A percentile compares a stretch with the other conserved stretches of the same genome.
phyloP scores from a whole-genome alignment of 2,797 vertebrate genomes.

The Enteromius mattozi region DNA sequence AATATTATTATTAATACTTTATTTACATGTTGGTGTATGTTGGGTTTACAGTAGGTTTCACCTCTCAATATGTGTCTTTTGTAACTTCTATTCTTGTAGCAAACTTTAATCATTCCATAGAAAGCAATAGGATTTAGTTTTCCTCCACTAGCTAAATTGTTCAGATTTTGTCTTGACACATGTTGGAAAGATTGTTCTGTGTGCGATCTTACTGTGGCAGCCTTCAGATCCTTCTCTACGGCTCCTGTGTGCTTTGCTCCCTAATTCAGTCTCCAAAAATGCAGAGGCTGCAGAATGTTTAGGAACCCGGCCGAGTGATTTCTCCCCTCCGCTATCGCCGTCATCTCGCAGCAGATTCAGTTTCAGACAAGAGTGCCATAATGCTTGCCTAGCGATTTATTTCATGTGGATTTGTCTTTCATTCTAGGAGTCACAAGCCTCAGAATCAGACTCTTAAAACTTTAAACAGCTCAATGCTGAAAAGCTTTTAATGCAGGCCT shows the following conservation, averaged over 20 bases:
- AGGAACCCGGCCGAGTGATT: constrained; percentile 38
- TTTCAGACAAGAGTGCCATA: constrained; percentile 30
- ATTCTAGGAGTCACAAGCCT: constrained; percentile 19
- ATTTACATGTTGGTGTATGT: background rate
- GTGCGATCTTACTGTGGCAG: constrained; percentile 58
- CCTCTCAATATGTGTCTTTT: background rate
- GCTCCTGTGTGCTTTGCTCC: constrained; percentile 51
- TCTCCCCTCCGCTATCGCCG: background rate
- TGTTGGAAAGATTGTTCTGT: constrained; percentile 21
- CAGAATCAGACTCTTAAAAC: constrained; percentile 40
- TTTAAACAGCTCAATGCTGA: constrained; percentile 26
- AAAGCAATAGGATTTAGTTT: background rate
- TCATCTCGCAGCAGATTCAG: constrained; percentile 28
- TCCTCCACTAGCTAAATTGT: background rate
- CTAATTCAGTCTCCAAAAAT: constrained; percentile 44
- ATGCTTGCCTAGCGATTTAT: constrained; percentile 25
- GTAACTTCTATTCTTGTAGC: background rate
- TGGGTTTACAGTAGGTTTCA: background rate
- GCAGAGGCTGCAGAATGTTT: constrained; percentile 46
- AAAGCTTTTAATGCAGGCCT: background rate
- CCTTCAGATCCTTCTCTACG: constrained; percentile 63
- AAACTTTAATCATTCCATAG: background rate
- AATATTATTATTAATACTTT: background rate
- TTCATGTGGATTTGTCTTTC: constrained; percentile 40
- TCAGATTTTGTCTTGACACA: background rate